phyloP scores from a whole-genome alignment of 2,888 invertebrate genomes.

The Pecten maximus region DNA sequence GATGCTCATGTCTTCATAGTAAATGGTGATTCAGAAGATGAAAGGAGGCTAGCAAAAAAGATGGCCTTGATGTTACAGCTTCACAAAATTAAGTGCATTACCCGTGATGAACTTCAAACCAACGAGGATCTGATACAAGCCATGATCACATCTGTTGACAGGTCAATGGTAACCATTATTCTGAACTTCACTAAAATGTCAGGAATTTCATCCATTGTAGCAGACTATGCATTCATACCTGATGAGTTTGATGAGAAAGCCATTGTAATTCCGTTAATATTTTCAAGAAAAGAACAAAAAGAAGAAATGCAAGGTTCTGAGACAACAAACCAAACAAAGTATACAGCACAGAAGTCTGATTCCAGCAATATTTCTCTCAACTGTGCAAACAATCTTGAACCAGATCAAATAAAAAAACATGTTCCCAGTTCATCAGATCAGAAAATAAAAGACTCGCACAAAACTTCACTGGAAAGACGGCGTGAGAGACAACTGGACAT shows the following conservation, averaged over 20 bases:
- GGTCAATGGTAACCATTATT: neutral
- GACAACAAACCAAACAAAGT: no score
- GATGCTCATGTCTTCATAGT: neutral
- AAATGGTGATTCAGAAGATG: neutral
- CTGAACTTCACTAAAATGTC: constrained; percentile 6
- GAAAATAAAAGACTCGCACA: neutral
- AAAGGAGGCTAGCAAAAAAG: neutral
- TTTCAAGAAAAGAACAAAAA: constrained; percentile 1
- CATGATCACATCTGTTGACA: neutral
- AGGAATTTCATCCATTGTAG: constrained; percentile 8
- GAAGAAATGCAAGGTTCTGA: neutral
- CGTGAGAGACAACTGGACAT: neutral
- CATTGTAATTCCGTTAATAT: neutral
- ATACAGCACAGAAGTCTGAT: no score
- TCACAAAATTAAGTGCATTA: neutral
- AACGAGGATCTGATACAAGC: neutral
- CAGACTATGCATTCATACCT: neutral
- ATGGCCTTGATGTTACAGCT: neutral
- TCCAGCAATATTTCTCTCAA: no score
- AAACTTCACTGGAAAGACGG: neutral
- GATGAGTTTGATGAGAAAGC: neutral
- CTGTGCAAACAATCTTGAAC: no score
- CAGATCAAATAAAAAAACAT: no score
- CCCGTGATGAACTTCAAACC: neutral
- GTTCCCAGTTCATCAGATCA: neutral